Conservation (phyloP, 2,113 vertebrate species). For the Edolisoma coerulescens region DNA sequence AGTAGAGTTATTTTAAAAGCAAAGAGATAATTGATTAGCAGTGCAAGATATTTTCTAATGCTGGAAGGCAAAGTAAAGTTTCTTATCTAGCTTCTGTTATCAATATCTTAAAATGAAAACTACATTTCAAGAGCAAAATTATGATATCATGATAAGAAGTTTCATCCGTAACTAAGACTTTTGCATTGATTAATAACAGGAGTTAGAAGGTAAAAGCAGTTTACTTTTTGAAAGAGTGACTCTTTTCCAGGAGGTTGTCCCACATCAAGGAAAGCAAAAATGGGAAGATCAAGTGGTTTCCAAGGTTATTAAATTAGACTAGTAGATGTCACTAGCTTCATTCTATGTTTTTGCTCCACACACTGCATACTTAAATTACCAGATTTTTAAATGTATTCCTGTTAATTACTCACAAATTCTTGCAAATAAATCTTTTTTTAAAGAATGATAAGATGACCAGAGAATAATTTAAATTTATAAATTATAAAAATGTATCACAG, state of each 20-base stretch:
- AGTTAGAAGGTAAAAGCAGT: constrained; percentile 3
- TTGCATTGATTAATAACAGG: constrained; percentile 39
- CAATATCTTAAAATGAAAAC: constrained; percentile 50
- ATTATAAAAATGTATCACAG: background rate
- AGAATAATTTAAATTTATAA: background rate
- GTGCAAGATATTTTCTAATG: constrained; percentile 20
- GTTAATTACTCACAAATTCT: background rate
- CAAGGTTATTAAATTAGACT: background rate
- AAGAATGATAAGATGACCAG: background rate
- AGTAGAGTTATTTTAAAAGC: constrained; percentile 22
- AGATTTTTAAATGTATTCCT: background rate
- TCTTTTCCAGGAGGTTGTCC: background rate
- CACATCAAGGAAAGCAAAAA: background rate
- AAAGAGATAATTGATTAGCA: constrained; percentile 58
- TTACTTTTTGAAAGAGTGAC: background rate
- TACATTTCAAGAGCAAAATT: constrained; percentile 33
- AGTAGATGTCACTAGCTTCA: background rate
- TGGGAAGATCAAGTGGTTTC: background rate
- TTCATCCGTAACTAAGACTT: constrained; percentile 31
- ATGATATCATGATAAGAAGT: constrained; percentile 53
- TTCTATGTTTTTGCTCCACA: background rate
- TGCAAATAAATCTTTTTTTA: background rate
- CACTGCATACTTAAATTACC: background rate
- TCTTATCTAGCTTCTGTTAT: constrained; percentile 53
- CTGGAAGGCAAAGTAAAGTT: constrained; percentile 55